Conservation (phyloP, 2,797 vertebrate genomes). For the Dipus sagitta region DNA sequence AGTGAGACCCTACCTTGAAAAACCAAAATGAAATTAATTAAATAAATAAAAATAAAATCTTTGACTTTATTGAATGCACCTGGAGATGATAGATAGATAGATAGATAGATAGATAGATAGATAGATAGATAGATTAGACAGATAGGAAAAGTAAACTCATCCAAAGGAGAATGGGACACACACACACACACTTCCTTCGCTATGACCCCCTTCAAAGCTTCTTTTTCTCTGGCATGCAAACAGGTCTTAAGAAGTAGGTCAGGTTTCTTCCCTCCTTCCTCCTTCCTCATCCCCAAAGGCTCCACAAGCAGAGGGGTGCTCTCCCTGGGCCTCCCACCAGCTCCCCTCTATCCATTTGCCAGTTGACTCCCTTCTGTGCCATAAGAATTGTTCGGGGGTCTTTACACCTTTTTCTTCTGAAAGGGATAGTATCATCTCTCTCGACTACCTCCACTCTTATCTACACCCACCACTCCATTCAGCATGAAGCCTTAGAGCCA, state of each 20-base stretch:
- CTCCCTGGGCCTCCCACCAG: no score
- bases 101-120: no score
- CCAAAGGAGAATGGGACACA: background rate
- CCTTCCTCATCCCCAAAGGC: background rate
- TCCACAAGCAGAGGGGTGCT: background rate
- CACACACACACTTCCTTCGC: background rate
- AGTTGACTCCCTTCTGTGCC: background rate
- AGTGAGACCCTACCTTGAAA: no score
- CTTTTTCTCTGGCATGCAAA: rapidly evolving
- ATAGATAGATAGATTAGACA: background rate
- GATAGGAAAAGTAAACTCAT: background rate
- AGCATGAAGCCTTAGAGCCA: background rate
- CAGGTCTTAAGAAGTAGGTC: background rate
- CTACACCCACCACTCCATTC: background rate
- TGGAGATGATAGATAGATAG: no score
- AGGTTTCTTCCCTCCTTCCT: background rate
- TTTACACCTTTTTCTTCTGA: background rate
- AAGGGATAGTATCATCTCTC: background rate
- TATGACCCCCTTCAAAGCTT: background rate
- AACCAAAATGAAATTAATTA: no score
- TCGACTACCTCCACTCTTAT: rapidly evolving
- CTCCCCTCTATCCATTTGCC: background rate
- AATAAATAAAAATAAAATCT: background rate
- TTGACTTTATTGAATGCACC: background rate
- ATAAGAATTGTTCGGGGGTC: background rate